Base-by-base conservation (phyloP, 2,113 vertebrate species). In the Pagrus major region DNA sequence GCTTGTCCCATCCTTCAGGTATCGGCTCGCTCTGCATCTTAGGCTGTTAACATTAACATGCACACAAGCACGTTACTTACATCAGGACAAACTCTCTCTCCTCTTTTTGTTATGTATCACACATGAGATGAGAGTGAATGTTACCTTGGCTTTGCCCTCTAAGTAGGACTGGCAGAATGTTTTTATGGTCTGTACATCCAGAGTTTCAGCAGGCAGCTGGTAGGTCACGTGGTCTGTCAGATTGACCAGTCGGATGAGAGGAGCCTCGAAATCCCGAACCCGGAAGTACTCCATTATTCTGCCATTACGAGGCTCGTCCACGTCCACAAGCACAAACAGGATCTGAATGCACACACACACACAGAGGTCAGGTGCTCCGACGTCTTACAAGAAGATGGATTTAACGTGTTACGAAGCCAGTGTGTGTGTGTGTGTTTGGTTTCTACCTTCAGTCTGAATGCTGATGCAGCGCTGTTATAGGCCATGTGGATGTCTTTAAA, bases 1-100 rank as follows among this genome's bases (percentile, higher is more conserved):
- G 78, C 70, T 94, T 79, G 81, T 99, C 96, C 98, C 98, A 99
- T 52, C 94, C 94, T 18, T 95, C 93, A 46, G 96, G 94, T 71
- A 97, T 89, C n/a, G 96, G 93, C 88, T 99, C 96, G 10, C 96
- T 99, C 75, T 96, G 78, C 67, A 95, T 85, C 61, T 97, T 96
- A 66, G 94, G 92, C 97, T 99, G 77, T 66, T n/a, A 0, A 27
- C 18, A 65, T 49, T 20, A 35, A 67, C 21, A 51, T 2, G 20
- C 16, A 76, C 31, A 80, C 46, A 83, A 31, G 73, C 10, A 51
- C 39, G 60, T 69, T 1, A 23, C 47, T 42, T 1, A 58, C 1
- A 29, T 35, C 0, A 27, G 27, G 6, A 44, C 14, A 10, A 66
- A 9, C 10, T 18, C 16, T 49, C 35, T 23, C 4, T 16, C n/a